Evolutionary conservation across 2,113 vertebrate genomes (phyloP).

Genomic region (Paradoxurus hermaphroditus): DNA sequence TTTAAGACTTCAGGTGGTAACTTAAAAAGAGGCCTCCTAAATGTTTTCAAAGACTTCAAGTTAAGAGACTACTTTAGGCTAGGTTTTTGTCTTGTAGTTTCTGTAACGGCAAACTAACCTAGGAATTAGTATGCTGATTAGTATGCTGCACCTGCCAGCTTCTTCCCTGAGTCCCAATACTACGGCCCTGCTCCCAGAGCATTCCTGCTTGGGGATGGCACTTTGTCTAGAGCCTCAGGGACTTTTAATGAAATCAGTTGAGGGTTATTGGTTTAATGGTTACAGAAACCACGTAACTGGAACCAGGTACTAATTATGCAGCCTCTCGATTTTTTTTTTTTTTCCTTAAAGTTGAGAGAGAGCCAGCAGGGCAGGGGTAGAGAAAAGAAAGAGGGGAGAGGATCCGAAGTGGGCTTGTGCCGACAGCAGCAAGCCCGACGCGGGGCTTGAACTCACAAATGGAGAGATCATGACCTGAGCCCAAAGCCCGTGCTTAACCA

Average conservation of each 20-base stretch:
- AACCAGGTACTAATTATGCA: background rate
- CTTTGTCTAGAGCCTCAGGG: too few species aligned
- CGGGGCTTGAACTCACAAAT: too few species aligned
- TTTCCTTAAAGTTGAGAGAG: too few species aligned
- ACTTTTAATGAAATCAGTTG: background rate
- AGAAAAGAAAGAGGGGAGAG: too few species aligned
- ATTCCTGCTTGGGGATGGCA: background rate
- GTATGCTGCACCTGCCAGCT: too few species aligned
- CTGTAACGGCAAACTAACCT: background rate
- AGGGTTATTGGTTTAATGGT: background rate
- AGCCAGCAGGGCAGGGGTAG: too few species aligned
- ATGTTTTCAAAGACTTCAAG: background rate
- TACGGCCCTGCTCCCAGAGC: too few species aligned
- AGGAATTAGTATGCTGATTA: background rate
- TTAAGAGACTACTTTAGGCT: background rate
- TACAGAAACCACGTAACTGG: background rate
- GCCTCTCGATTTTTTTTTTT: background rate
- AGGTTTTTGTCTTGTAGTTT: background rate
- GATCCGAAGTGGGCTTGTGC: too few species aligned
- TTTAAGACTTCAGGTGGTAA: background rate
- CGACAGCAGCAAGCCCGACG: too few species aligned
- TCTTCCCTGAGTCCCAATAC: background rate
- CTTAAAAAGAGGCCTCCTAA: background rate
- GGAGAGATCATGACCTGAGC: too few species aligned
- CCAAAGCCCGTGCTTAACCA: too few species aligned